These are phyloP conservation scores for Echinops telfairi DNA, from an alignment of 2,113 vertebrate species.

Conservation along the genomic window DNA sequence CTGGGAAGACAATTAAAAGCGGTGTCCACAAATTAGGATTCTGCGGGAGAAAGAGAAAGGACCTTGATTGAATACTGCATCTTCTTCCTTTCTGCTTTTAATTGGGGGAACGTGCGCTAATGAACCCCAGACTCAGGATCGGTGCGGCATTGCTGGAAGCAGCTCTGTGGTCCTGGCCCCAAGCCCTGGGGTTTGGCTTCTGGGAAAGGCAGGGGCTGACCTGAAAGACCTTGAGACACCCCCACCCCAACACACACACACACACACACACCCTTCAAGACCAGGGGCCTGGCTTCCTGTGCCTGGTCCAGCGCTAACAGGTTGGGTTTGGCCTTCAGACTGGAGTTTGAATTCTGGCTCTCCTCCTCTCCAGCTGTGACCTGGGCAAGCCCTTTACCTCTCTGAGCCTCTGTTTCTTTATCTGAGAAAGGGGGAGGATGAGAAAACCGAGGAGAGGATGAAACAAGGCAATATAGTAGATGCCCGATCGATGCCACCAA, in stretches of 20 bases:
- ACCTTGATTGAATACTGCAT: constrained; percentile 56
- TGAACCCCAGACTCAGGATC: constrained; percentile 63
- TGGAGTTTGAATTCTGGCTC: neutral
- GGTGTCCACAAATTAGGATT: constrained; percentile 67
- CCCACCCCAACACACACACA: no score
- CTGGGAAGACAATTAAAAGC: constrained; percentile 77
- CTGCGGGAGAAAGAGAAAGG: constrained; percentile 63
- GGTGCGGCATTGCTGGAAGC: neutral
- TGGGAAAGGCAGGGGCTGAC: neutral
- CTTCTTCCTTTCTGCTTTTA: constrained; percentile 76
- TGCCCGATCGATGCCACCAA: neutral
- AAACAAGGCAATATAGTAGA: neutral
- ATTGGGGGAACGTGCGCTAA: constrained; percentile 71
- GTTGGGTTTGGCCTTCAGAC: neutral
- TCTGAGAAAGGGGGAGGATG: neutral
- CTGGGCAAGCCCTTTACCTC: neutral
- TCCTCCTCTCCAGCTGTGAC: neutral
- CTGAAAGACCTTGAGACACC: neutral
- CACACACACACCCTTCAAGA: neutral
- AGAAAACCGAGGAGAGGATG: neutral
- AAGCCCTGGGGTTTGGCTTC: neutral
- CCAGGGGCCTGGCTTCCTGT: neutral
- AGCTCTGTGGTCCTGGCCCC: neutral
- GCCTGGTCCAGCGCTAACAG: neutral
- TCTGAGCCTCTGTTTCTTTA: constrained; percentile 21